Evolutionary conservation across 2,888 invertebrate genomes (phyloP), one percentile per base, ranked within the genome.

Genomic region (Penaeus monodon): DNA sequence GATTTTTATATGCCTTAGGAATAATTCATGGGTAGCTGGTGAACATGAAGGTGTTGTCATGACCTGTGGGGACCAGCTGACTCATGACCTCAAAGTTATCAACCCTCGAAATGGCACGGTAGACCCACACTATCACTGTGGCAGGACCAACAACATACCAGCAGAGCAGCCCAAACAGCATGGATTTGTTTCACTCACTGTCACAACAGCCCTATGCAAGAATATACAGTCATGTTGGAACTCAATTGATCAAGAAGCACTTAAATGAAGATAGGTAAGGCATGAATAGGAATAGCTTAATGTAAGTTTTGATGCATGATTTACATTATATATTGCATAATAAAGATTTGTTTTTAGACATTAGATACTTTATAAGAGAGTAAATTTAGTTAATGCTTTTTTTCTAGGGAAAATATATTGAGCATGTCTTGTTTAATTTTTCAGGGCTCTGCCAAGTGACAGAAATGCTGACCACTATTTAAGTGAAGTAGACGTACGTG

Each of bases 401-500:
- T 57, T 57, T 57, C 3, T 57, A 57, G 17, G 2, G 10, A 17
- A 57, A 20, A 17, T 24, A 20, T n/a, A 29, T 68, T 27, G 68
- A 68, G n/a, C 24, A n/a, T 68, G 12, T 17, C 29, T 70, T 70
- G 27, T 70, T 70, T 24, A 70, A 77, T 77, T 29, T 38, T 44
- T 63, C 84, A 81, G 86, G 49, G 74, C 73, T 27, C n/a, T 83
- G 66, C 68, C 79, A 10, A 74, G 27, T n/a, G n/a, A n/a, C 63
- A 83, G 65, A 27, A 66, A 66, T 14, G 24, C 73, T 24, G 84
- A 86, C 29, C 89, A n/a, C n/a, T 95, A 94, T 86, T n/a, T 98
- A 91, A 96, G 96, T 90, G 98, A 98, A 93, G 94, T 97, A 38
- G 95, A 96, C 84, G 93, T n/a, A 22, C 95, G 95, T 66, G 92